Base-by-base conservation (phyloP, 2,888 invertebrate genomes). In the Macrosiphum euphorbiae region DNA sequence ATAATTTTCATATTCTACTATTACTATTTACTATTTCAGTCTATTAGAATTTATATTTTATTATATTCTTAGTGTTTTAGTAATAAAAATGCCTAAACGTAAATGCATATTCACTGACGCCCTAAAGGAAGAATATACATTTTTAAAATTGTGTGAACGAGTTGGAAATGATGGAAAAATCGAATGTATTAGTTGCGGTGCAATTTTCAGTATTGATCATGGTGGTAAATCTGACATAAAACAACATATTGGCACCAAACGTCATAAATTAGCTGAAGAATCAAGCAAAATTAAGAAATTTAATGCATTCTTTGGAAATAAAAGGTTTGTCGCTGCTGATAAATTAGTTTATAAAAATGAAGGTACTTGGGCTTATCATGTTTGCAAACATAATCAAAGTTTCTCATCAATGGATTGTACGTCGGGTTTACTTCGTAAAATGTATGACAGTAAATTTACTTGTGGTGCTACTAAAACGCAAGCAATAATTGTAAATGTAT, bases 401-500 rank as follows among this genome's bases (percentile, higher is more conserved):
- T 87, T 87, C 47, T 87, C 87, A 87, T 87, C 78, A 78, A 78
- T 78, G 28, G n/a, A 78, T 35, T 78, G 35, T 58, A 78, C 35
- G 35, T n/a, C 78, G 78, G 35, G 78, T 78, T 78, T 78, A 78
- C 35, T 78, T n/a, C 78, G 78, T 35, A 78, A 78, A 78, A 78
- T 78, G 78, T 87, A 50, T 50, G 50, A 50, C 50, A 50, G 1
- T n/a, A n/a, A 87, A 47, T 87, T 87, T 87, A 50, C 87, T 87
- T 87, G 87, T 87, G 87, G 50, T 87, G 87, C 50, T 87, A 87
- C 28, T 87, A 50, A 87, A 50, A 87, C 87, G 13, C 87, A 87
- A 87, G 50, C 87, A 86, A 87, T 87, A 50, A 87, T 87, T 87
- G n/a, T 87, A 87, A 87, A 87, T 87, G 87, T 87, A 87, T 87